These are phyloP conservation scores for Ammodytes marinus DNA, from an alignment of 2,113 vertebrate genomes.

Conservation along the genomic window DNA sequence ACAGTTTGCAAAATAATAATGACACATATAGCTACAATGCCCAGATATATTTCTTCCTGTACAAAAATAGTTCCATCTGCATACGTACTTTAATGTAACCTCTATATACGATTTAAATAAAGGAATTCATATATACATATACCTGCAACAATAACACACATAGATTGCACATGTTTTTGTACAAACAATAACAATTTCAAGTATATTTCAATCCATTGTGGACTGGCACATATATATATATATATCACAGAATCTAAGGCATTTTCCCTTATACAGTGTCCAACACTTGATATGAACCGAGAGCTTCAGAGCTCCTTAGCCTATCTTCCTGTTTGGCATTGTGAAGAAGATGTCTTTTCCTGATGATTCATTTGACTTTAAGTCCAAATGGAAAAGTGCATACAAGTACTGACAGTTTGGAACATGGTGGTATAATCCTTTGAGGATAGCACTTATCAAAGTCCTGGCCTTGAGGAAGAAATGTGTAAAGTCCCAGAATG, in stretches of 20 bases:
- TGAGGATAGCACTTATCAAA: conserved; percentile 71
- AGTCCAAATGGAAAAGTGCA: conserved; percentile 81
- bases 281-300: conserved; percentile 70
- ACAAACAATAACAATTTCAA: conserved; percentile 93
- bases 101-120: conserved; percentile 95
- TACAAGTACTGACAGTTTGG: conserved; percentile 70
- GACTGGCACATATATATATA: conserved; percentile 81
- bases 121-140: conserved; percentile 88
- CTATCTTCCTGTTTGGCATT: conserved; percentile 70
- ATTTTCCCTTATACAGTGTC: conserved; percentile 81
- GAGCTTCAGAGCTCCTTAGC: conserved; percentile 63
- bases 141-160: conserved; percentile 82
- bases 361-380: conserved; percentile 74
- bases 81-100: conserved; percentile 85
- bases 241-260: conserved; percentile 84
- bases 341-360: conserved; percentile 73
- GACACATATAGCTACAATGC: conserved; percentile 92
- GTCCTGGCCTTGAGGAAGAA: conserved; percentile 73
- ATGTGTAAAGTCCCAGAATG: conserved; percentile 69
- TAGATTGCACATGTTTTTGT: conserved; percentile 97
- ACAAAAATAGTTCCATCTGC: conserved; percentile 97
- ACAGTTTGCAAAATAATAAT: conserved; percentile 85
- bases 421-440: conserved; percentile 70
- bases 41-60: conserved; percentile 93
- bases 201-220: conserved; percentile 90